phyloP scores from a whole-genome alignment of 37 sponge, comb jelly and placozoan species.

The Hormiphora californensis region DNA sequence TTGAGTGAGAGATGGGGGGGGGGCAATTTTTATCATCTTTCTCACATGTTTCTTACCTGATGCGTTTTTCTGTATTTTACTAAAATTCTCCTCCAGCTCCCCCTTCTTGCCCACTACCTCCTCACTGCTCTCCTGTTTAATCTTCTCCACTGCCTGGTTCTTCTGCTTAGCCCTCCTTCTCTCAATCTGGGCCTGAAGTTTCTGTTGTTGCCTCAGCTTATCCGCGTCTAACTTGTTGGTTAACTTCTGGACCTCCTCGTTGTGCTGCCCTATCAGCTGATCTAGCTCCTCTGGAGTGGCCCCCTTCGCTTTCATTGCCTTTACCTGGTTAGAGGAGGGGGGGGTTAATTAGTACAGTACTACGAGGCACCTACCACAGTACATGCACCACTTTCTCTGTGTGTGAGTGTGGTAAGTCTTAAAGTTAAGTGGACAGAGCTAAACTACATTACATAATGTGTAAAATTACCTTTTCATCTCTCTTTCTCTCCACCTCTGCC shows the following conservation, averaged over 20 bases:
- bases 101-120: background rate
- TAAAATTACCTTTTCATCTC: background rate
- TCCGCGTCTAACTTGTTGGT: constrained; percentile 22
- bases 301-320: background rate
- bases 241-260: background rate
- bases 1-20: background rate
- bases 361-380: too few species aligned
- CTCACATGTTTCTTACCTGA: too few species aligned
- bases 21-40: too few species aligned
- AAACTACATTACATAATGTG: background rate
- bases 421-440: too few species aligned
- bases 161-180: background rate
- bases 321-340: too few species aligned
- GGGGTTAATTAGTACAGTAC: too few species aligned
- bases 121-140: background rate
- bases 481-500: background rate
- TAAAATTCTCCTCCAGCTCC: too few species aligned
- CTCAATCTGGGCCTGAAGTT: background rate
- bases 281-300: background rate
- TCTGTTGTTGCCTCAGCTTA: constrained; percentile 13
- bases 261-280: background rate
- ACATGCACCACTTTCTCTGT: too few species aligned
- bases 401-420: too few species aligned
- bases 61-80: too few species aligned
- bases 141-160: background rate